Base-by-base conservation (phyloP, 2,888 invertebrate species). In the Lymantria monacha region DNA sequence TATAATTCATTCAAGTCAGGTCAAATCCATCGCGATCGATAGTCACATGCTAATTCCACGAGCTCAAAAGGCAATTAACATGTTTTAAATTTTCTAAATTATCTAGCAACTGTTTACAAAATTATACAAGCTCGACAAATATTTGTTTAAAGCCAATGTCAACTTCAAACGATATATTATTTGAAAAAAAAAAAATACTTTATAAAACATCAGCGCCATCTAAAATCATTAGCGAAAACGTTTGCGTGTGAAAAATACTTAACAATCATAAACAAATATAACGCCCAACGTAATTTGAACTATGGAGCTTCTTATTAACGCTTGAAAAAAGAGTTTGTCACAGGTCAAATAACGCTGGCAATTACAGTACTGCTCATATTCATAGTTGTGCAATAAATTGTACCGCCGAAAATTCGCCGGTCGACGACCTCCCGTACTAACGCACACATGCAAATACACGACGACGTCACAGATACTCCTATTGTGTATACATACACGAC, bases 371-470 rank as follows among this genome's bases (percentile, higher is more conserved):
- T 48, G 56, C 55, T 53, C 59, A 51, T 66, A 63, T 58, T 71
- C 22, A 22, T 22, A 22, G 69, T 79, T 79, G 79, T 77, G 79
- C 80, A 81, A 81, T 76, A 72, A 62, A 55, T 49, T 58, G 63
- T 71, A 66, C 68, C 57, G 66, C 77, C 77, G 72, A 80, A 80
- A 78, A 73, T 79, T 78, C 60, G 72, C 64, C 68, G 81, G 76
- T 79, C 74, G 65, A 51, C 67, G 73, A 74, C 69, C 81, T 66
- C 37, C 30, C 43, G 74, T 64, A 41, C 41, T 43, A 64, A 64
- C 69, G 57, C 57, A 73, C 77, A 57, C 75, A 74, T 65, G 58
- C 60, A 62, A 0, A 14, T 33, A 40, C 59, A 52, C 42, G 56
- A 69, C 71, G 68, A 75, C 77, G 73, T 69, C 63, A 72, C 69